A percentile compares a stretch with the other conserved stretches of the same genome.
Conservation (phyloP, 2,888 invertebrate genomes). For the Pristionchus entomophagus region DNA sequence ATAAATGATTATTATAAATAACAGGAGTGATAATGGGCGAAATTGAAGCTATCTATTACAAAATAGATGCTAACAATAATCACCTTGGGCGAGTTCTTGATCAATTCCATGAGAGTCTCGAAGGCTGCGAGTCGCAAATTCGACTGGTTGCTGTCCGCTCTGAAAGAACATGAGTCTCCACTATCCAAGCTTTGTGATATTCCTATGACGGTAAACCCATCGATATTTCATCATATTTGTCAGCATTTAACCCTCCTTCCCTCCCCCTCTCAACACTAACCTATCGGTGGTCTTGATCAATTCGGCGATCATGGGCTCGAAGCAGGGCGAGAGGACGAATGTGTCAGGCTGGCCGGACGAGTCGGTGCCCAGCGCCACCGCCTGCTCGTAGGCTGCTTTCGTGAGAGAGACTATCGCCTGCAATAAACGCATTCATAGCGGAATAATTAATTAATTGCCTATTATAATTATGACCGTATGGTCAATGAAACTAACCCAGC, state of each 20-base stretch:
- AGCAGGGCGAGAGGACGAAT: conserved; percentile 92
- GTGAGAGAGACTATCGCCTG: conserved; percentile 93
- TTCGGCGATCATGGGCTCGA: conserved; percentile 92
- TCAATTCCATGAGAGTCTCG: conserved; percentile 99
- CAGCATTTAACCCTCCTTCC: too few species aligned
- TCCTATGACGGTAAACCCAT: neutral
- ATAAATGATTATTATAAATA: too few species aligned
- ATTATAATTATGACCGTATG: neutral
- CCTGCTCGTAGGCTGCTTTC: conserved; percentile 92
- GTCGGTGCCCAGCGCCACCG: conserved; percentile 81
- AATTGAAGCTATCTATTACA: too few species aligned
- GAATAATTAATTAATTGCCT: conserved; percentile 56
- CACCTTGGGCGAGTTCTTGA: conserved; percentile 92
- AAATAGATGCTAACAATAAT: neutral
- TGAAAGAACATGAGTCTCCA: conserved; percentile 62
- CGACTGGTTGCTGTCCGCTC: conserved; percentile 89
- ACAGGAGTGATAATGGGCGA: too few species aligned
- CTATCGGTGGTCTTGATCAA: conserved; percentile 93
- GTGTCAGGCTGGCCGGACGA: conserved; percentile 83
- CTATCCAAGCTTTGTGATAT: neutral
- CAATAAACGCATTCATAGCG: too few species aligned
- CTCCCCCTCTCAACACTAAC: too few species aligned
- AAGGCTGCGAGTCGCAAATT: conserved; percentile 97
- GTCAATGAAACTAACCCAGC: conserved; percentile 91
- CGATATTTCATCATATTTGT: too few species aligned